Percentiles rank a stretch among this genome's conserved stretches.
These are phyloP conservation scores for Drosophila littoralis DNA, from an alignment of 1,140 invertebrate species.

Conservation along the genomic window DNA sequence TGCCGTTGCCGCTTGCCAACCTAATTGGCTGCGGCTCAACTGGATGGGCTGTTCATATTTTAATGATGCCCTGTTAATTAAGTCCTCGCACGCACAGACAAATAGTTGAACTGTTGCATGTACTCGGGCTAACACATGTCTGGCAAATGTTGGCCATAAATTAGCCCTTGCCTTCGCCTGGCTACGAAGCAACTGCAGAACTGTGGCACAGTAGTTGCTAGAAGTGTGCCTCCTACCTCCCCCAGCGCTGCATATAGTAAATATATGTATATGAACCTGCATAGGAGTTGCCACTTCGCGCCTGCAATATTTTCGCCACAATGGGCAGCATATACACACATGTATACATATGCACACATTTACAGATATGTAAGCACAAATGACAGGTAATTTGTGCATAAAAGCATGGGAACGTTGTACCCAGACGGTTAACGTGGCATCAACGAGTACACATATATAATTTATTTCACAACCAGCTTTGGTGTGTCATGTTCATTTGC, in stretches of 20 bases:
- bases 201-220: conserved; percentile 52
- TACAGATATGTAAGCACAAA: conserved; percentile 63
- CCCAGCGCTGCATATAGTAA: conserved; percentile 3
- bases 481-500: conserved; percentile 18
- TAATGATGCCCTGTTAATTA: conserved; percentile 74
- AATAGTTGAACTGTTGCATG: conserved; percentile 17
- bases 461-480: conserved; percentile 64
- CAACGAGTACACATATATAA: conserved; percentile 56
- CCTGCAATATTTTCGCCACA: conserved; percentile 9
- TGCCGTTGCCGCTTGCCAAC: conserved; percentile 3
- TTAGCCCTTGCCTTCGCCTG: conserved; percentile 22
- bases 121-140: neutral
- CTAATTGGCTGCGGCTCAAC: conserved; percentile 10
- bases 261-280: neutral
- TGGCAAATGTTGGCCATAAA: conserved; percentile 56
- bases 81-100: conserved; percentile 67
- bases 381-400: conserved; percentile 80
- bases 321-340: conserved; percentile 3
- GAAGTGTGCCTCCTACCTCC: conserved; percentile 41
- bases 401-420: conserved; percentile 41
- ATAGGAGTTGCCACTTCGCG: conserved; percentile 26
- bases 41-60: conserved; percentile 26
- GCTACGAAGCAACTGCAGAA: conserved; percentile 39
- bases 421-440: conserved; percentile 30
- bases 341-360: neutral